Base-by-base conservation (phyloP, 2,888 invertebrate species). In the Troides helena region DNA sequence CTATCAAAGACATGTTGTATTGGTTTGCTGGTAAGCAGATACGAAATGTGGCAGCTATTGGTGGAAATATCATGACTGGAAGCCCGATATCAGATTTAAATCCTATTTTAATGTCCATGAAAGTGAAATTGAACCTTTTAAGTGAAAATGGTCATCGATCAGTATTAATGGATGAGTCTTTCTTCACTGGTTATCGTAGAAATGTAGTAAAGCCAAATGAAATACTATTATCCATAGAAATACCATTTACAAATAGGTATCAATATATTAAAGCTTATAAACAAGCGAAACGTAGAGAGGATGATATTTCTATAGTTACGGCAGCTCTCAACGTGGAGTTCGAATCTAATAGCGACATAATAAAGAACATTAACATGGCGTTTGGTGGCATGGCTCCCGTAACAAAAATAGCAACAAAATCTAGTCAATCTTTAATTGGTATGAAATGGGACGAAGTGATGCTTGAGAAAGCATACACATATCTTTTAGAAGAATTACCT, bases 1-100 rank as follows among this genome's bases (percentile, higher is more conserved):
- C 96, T 53, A 94, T 97, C 53, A 92, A 96, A 0, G 94, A 96
- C 67, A 99, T 99, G 97, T 90, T 99, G 63, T 95, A 97, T 82
- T 98, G 96, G 95, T 99, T 99, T 93, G 99, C 98, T 62, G 98
- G 99, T 12, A 97, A 97, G 83, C 99, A 99, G 89, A 98, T 99
- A 70, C 93, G 99, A 78, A 99, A 98, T 85, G 98, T 98, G n/a
- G 98, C 98, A 59, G 96, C 97, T 18, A 88, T 99, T 60, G 98
- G 97, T 60, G 98, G 99, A 23, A 99, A 99, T 82, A 97, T 99
- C 74, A 98, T 98, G 95, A 98, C 98, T 0, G 97, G 97, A 25
- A 98, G 98, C 89, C 99, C 99, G 0, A 99, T 99, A 82, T 98
- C 98, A 0, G 99, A 99, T 88, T 93, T 99, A 81, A 98, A 98